Conservation (phyloP, 2,797 vertebrate genomes). For the Danio aesculapii region DNA sequence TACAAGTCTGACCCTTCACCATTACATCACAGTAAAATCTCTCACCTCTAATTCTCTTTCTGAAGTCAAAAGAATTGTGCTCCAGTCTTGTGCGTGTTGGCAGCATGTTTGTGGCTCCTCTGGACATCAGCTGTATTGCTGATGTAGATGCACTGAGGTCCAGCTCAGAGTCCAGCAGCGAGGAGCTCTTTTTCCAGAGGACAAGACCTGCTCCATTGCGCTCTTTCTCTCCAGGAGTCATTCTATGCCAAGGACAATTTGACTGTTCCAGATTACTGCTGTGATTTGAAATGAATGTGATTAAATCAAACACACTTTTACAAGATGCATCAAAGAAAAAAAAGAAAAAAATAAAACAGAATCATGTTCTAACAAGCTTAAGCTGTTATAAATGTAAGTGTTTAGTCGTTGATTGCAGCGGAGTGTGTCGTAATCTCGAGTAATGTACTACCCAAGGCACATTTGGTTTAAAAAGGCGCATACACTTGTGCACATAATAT, state of each 20-base stretch:
- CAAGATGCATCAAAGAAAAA: neutral
- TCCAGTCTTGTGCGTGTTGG: constrained; percentile 39
- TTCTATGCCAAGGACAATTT: constrained; percentile 5
- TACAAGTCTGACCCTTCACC: neutral
- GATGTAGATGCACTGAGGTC: constrained; percentile 11
- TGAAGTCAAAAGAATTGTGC: constrained; percentile 12
- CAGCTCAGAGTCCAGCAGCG: constrained; percentile 54
- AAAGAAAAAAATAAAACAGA: neutral
- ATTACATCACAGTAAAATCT: neutral
- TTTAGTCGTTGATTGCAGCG: neutral
- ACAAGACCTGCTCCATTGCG: neutral
- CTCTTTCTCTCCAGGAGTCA: neutral
- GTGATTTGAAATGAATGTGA: neutral
- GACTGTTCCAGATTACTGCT: constrained; percentile 8
- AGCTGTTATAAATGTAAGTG: neutral
- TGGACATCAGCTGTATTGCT: constrained; percentile 23
- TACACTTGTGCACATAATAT: neutral
- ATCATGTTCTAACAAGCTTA: neutral
- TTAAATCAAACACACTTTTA: constrained; percentile 4
- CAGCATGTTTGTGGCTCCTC: constrained; percentile 18
- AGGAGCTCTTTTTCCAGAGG: constrained; percentile 1
- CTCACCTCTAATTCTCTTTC: neutral
- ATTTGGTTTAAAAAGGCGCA: neutral
- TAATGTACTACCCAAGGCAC: neutral
- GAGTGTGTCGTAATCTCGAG: neutral